Evolutionary conservation across 2,888 invertebrate species (phyloP).

Genomic region (Eupithecia exiguata): DNA sequence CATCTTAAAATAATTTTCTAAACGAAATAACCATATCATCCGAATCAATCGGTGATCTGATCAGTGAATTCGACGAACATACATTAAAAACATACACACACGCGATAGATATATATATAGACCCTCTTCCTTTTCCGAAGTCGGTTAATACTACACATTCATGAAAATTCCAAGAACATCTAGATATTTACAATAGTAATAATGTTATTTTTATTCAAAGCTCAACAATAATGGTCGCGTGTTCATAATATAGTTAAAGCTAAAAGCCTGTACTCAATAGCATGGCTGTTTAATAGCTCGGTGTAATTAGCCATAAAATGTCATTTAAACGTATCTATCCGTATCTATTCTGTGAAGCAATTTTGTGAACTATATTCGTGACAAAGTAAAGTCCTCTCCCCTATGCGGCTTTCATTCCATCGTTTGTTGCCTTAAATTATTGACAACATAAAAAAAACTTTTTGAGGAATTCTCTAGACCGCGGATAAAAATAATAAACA

Average conservation of each 20-base stretch:
- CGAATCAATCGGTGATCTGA: too few species aligned
- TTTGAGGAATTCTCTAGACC: not conserved
- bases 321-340: not conserved
- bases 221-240: constrained; percentile 11
- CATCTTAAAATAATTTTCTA: too few species aligned
- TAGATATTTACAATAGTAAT: not conserved
- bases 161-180: not conserved
- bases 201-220: constrained; percentile 13
- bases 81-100: too few species aligned
- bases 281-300: constrained; percentile 13
- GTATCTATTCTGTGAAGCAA: constrained; percentile 1
- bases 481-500: not conserved
- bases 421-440: not conserved
- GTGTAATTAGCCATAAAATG: constrained; percentile 2
- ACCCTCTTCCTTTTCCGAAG: too few species aligned
- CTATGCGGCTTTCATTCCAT: not conserved
- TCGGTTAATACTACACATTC: not conserved
- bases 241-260: not conserved
- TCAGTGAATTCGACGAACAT: too few species aligned
- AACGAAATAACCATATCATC: too few species aligned
- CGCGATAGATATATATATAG: too few species aligned
- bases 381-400: not conserved
- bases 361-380: not conserved
- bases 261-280: constrained; percentile 9
- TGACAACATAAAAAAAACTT: too few species aligned